Evolutionary conservation across 2,797 vertebrate species (phyloP).

Genomic region (Malacoraja senta): DNA sequence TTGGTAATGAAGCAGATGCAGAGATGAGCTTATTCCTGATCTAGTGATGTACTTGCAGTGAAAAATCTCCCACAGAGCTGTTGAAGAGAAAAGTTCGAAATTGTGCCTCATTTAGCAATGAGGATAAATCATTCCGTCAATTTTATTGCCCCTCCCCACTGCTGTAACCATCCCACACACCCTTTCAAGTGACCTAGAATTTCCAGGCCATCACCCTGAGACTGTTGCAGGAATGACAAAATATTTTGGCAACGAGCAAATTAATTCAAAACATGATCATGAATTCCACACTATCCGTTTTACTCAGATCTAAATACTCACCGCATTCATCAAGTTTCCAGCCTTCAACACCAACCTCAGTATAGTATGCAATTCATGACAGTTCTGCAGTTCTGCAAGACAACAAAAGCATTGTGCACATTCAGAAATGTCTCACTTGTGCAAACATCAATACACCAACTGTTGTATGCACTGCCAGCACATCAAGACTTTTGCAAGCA

Average conservation of each 20-base stretch:
- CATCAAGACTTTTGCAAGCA: not conserved
- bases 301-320: conserved; percentile 48
- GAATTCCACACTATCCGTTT: not conserved
- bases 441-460: too few relatives aligned
- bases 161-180: too few relatives aligned
- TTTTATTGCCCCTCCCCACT: too few relatives aligned
- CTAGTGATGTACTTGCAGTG: too few relatives aligned
- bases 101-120: too few relatives aligned
- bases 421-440: not conserved
- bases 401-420: not conserved
- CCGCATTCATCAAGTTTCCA: conserved; percentile 76
- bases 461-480: not conserved
- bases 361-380: conserved; percentile 64
- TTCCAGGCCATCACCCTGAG: not conserved
- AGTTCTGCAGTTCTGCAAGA: conserved; percentile 62
- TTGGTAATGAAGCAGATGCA: too few relatives aligned
- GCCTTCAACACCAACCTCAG: conserved; percentile 70
- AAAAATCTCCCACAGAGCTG: too few relatives aligned
- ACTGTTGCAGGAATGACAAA: not conserved
- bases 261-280: not conserved
- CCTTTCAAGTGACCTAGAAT: too few relatives aligned
- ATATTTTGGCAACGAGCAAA: not conserved
- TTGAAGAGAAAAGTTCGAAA: too few relatives aligned
- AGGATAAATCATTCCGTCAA: too few relatives aligned
- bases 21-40: too few relatives aligned